A percentile compares a stretch with the other conserved stretches of the same genome.
Conservation (phyloP, 2,113 vertebrate genomes). For the Nanorana parkeri region DNA sequence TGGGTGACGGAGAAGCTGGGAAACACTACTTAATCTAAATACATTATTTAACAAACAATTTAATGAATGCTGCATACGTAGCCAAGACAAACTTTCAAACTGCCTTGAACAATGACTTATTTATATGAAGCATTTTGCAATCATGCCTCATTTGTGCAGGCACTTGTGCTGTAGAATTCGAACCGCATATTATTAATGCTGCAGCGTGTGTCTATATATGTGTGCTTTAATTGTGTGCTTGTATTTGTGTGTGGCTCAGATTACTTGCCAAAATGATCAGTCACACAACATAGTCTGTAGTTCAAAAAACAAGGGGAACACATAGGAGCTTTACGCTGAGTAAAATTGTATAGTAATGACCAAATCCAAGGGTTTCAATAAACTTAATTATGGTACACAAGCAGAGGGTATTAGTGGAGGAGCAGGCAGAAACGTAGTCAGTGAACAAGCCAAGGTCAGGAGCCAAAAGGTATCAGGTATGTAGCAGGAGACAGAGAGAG, state of each 20-base stretch:
- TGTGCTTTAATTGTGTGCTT: background rate
- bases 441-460: no score
- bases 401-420: no score
- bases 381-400: no score
- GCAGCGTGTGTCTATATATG: background rate
- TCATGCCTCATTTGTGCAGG: constrained; percentile 52
- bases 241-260: background rate
- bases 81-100: constrained; percentile 58
- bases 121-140: constrained; percentile 52
- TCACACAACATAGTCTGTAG: no score
- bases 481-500: no score
- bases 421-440: no score
- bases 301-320: no score
- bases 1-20: constrained; percentile 67
- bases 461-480: no score
- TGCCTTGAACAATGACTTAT: constrained; percentile 53
- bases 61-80: constrained; percentile 69
- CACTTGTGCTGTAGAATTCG: constrained; percentile 29
- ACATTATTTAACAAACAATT: constrained; percentile 75
- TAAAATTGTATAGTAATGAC: no score
- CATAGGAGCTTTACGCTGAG: no score
- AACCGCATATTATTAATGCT: constrained; percentile 50
- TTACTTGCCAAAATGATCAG: no score
- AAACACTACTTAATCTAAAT: constrained; percentile 67
- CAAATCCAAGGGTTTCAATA: no score